Base-by-base conservation (phyloP, 2,113 vertebrate genomes). In the Pycnonotus jocosus region DNA sequence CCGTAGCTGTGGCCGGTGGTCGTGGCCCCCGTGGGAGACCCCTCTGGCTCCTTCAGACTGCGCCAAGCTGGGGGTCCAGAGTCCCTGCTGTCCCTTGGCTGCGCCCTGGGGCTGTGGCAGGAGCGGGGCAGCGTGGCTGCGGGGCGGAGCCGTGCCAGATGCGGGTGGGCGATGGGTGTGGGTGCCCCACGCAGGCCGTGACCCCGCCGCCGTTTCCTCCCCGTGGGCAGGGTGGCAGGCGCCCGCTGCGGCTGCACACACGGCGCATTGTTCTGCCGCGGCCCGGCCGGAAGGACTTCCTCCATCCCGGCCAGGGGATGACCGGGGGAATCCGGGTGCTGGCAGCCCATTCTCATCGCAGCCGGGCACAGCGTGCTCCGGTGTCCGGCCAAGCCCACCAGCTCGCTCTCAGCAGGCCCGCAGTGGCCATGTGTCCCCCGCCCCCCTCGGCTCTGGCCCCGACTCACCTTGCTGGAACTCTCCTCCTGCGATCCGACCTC, bases 151-250 rank as follows among this genome's bases (percentile, higher is more conserved):
- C 5, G 42, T 12, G 74, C 70, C 61, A 22, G 33, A 30, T 54
- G 61, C 33, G 20, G 40, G 42, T 14, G 33, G 58, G 44, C 42
- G 84, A 17, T 4, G 44, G 22, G 23, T 19, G 81, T 11, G 57
- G 56, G 50, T 74, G 81, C 35, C 93, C 93, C 82, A 48, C 37
- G 8, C 58, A 38, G 95, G 87, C 79, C 37, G 4, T 60, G 88
- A 94, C 94, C 93, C 65, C 38, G 8, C 22, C 8, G 51, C 82
- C 62, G 18, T 65, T 97, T 97, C 97, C 96, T 97, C 65, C 40
- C 80, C 20, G 95, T 85, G 94, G 96, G 96, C 80, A 94, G 91
- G 42, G 74, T 33, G 85, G 70, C 51, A 10, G 81, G 70, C 44
- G 57, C 80, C 86, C 62, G 33, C 93, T 38, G 70, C 35, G 31